Evolutionary conservation across 1,140 invertebrate genomes (phyloP).

Genomic region (Diorhabda sublineata): DNA sequence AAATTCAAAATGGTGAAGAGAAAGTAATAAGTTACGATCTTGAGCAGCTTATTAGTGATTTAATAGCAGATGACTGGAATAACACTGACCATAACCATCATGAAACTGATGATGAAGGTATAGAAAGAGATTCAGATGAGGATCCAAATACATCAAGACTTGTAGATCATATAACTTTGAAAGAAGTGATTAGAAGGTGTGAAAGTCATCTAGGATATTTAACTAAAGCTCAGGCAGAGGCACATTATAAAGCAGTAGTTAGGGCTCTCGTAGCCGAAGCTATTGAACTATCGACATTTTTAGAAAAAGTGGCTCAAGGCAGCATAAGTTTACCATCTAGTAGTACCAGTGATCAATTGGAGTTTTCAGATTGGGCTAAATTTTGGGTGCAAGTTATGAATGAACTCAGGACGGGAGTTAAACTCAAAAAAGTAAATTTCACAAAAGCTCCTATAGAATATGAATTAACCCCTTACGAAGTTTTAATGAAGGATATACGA

Average conservation of each 20-base stretch:
- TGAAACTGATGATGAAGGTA: slow-evolving; percentile 85
- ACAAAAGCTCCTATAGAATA: slow-evolving; percentile 74
- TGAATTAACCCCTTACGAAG: slow-evolving; percentile 95
- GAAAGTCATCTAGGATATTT: slow-evolving; percentile 57
- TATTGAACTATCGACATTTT: slow-evolving; percentile 81
- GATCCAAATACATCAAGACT: slow-evolving; percentile 40
- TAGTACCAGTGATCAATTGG: slow-evolving; percentile 57
- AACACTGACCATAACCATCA: slow-evolving; percentile 44
- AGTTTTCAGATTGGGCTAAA: slow-evolving; percentile 85
- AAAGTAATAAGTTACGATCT: slow-evolving; percentile 77
- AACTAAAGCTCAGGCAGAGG: slow-evolving; percentile 56
- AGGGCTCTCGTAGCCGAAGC: slow-evolving; percentile 86
- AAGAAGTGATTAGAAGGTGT: slow-evolving; percentile 50
- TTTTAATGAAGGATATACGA: slow-evolving; percentile 93
- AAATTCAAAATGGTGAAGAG: slow-evolving; percentile 69
- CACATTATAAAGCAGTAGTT: slow-evolving; percentile 88
- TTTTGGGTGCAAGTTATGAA: slow-evolving; percentile 96
- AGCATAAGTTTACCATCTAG: slow-evolving; percentile 55
- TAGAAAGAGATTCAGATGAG: slow-evolving; percentile 80
- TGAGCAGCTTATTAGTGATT: slow-evolving; percentile 77
- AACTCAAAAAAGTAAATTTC: slow-evolving; percentile 85
- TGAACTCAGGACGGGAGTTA: slow-evolving; percentile 74
- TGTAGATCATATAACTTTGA: slow-evolving; percentile 33
- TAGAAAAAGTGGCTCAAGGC: slow-evolving; percentile 72
- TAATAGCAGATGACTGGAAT: slow-evolving; percentile 61